phyloP scores from a whole-genome alignment of 2,888 invertebrate species.

The Tyria jacobaeae region DNA sequence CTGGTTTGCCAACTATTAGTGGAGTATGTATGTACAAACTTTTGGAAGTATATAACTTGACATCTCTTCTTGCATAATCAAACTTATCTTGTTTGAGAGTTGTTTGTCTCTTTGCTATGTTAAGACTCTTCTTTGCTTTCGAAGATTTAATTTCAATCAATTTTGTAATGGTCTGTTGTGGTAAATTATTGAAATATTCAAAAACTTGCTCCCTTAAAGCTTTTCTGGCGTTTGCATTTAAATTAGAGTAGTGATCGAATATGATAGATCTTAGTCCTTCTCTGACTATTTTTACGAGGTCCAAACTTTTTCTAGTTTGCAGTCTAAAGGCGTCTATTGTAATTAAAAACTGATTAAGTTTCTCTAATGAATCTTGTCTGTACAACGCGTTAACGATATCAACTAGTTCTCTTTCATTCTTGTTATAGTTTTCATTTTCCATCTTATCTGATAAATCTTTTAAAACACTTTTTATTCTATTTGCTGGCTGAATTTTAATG shows the following conservation, averaged over 20 bases:
- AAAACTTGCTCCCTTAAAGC: background rate
- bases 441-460: constrained; percentile 31
- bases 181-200: constrained; percentile 4
- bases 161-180: background rate
- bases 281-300: constrained; percentile 50
- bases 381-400: constrained; percentile 60
- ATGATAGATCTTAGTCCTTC: constrained; percentile 50
- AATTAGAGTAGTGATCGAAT: constrained; percentile 11
- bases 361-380: constrained; percentile 33
- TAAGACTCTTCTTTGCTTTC: background rate
- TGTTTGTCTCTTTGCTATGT: background rate
- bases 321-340: constrained; percentile 49
- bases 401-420: constrained; percentile 32
- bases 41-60: background rate
- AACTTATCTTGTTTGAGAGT: background rate
- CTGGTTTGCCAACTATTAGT: background rate
- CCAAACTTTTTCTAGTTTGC: constrained; percentile 19
- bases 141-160: background rate
- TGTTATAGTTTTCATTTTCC: constrained; percentile 29
- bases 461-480: constrained; percentile 44
- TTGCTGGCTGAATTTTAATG: constrained; percentile 38
- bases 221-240: constrained; percentile 4
- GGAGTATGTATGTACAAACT: background rate
- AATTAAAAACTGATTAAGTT: constrained; percentile 46
- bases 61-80: background rate